Conservation (phyloP, 2,113 vertebrate species). For the Dryoscopus gambensis region DNA sequence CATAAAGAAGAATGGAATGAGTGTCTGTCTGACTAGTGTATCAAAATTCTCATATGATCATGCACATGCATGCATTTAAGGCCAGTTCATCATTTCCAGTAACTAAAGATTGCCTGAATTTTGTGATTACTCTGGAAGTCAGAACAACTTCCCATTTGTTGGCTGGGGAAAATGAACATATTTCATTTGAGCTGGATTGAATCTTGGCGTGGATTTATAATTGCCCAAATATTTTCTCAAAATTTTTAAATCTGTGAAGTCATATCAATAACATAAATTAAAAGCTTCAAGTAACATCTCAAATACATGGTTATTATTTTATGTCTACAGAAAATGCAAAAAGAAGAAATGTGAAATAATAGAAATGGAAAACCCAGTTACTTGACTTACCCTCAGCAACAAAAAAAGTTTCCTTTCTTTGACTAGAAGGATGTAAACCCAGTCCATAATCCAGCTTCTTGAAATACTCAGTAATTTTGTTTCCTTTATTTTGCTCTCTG, state of each 20-base stretch:
- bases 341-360: background rate
- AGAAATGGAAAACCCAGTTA: background rate
- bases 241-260: background rate
- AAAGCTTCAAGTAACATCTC: background rate
- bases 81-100: background rate
- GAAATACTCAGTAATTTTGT: background rate
- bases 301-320: background rate
- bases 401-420: background rate
- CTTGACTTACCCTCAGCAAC: background rate
- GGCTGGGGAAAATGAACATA: background rate
- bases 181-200: background rate
- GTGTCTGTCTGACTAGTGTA: background rate
- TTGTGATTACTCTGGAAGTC: background rate
- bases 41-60: background rate
- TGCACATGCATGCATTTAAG: background rate
- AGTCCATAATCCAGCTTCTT: background rate
- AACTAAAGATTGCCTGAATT: background rate
- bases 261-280: background rate
- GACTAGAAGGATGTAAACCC: background rate
- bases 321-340: background rate
- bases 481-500: background rate
- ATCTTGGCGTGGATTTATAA: background rate
- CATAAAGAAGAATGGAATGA: background rate
- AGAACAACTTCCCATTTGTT: background rate
- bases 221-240: background rate